Evolutionary conservation across 2,888 invertebrate genomes (phyloP).

Genomic region (Cosmorhoe ocellata): DNA sequence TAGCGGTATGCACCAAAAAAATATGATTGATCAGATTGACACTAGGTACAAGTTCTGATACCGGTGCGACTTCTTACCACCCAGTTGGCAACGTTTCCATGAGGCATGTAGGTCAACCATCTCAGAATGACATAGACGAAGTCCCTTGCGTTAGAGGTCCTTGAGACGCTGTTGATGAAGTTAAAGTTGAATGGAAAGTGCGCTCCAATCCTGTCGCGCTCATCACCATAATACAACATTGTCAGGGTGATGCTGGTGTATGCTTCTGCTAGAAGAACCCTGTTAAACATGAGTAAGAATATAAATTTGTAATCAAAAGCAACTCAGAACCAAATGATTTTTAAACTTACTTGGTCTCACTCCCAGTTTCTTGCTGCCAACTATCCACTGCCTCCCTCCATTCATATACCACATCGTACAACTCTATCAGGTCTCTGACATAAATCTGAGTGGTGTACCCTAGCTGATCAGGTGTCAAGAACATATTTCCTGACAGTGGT

Average conservation of each 20-base stretch:
- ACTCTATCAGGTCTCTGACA: constrained; percentile 83
- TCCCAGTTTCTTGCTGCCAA: constrained; percentile 62
- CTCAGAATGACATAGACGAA: constrained; percentile 74
- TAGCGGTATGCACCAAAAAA: too few species aligned
- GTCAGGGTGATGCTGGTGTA: constrained; percentile 79
- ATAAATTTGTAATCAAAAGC: too few species aligned
- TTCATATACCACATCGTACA: constrained; percentile 79
- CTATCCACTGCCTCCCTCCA: constrained; percentile 82
- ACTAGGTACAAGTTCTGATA: too few species aligned
- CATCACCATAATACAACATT: constrained; percentile 84
- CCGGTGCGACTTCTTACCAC: constrained; percentile 70
- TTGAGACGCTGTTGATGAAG: constrained; percentile 76
- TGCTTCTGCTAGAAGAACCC: constrained; percentile 84
- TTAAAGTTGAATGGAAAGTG: constrained; percentile 87
- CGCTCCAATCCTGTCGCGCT: constrained; percentile 64
- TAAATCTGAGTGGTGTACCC: constrained; percentile 83
- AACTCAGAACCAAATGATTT: background rate
- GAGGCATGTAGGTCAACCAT: constrained; percentile 84
- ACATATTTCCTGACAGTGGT: constrained; percentile 66
- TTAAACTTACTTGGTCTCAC: constrained; percentile 64
- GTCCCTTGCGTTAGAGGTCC: constrained; percentile 68
- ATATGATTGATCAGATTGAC: too few species aligned
- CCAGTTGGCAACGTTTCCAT: constrained; percentile 84
- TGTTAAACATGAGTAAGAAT: constrained; percentile 36
- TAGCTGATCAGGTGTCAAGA: constrained; percentile 72